Evolutionary conservation across 2,797 vertebrate genomes (phyloP).

Genomic region (Varecia variegata): DNA sequence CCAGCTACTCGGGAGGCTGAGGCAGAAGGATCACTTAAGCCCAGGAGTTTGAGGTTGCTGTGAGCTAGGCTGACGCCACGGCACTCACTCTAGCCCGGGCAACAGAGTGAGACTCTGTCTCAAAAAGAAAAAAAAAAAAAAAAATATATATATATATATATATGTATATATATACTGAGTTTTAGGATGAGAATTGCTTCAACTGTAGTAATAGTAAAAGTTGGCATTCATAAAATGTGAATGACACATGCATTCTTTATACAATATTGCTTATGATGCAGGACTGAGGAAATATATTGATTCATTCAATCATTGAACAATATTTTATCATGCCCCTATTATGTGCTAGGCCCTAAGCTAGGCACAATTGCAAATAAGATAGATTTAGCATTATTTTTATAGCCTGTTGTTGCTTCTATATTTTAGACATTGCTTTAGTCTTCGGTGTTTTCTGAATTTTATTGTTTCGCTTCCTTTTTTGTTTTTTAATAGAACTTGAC

Average conservation of each 20-base stretch:
- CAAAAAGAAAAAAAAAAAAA: too few relatives aligned
- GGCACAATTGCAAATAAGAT: not conserved
- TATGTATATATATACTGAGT: not conserved
- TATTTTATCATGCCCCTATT: not conserved
- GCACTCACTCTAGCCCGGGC: too few relatives aligned
- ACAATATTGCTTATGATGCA: not conserved
- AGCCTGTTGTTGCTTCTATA: not conserved
- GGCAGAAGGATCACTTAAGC: too few relatives aligned
- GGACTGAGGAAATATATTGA: not conserved
- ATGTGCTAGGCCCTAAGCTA: not conserved
- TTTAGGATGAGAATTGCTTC: not conserved
- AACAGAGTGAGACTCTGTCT: too few relatives aligned
- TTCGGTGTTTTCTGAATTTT: not conserved
- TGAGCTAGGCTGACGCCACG: too few relatives aligned
- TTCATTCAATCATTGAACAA: not conserved
- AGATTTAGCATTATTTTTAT: not conserved
- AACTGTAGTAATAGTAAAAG: not conserved
- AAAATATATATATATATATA: too few relatives aligned
- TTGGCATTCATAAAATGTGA: not conserved
- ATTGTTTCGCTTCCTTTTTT: not conserved
- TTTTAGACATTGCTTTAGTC: not conserved
- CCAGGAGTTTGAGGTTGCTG: too few relatives aligned
- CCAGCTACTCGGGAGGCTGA: too few relatives aligned
- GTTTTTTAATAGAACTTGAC: not conserved
- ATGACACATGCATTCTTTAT: not conserved